Evolutionary conservation across 2,888 invertebrate genomes (phyloP).

Genomic region (Apodemia zela): DNA sequence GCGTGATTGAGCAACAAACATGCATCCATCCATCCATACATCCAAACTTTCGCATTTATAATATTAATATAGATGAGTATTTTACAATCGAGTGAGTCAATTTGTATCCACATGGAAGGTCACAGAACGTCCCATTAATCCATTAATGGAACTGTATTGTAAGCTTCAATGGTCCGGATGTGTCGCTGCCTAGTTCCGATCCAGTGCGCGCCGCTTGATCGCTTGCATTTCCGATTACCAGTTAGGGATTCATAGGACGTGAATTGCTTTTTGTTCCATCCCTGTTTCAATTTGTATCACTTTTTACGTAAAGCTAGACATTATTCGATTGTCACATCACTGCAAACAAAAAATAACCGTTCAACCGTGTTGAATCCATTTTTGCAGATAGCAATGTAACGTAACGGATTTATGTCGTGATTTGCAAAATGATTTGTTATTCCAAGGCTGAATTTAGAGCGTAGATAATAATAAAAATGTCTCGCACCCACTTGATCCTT

Average conservation of each 20-base stretch:
- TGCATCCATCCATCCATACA: too few species aligned
- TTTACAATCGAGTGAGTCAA: neutral
- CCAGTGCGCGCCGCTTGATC: neutral
- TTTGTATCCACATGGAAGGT: neutral
- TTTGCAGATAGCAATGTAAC: neutral
- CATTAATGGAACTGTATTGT: neutral
- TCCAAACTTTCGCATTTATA: too few species aligned
- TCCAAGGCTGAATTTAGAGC: neutral
- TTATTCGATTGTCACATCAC: neutral
- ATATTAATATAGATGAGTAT: too few species aligned
- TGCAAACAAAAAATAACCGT: neutral
- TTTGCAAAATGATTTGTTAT: neutral
- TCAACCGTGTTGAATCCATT: neutral
- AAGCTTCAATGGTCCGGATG: slow-evolving; percentile 8
- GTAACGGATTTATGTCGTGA: neutral
- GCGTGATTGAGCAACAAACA: too few species aligned
- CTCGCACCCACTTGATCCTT: too few species aligned
- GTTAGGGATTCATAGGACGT: too few species aligned
- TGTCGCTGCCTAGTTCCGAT: neutral
- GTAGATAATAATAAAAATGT: too few species aligned
- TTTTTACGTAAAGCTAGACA: neutral
- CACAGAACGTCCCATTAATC: neutral
- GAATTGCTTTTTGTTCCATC: too few species aligned
- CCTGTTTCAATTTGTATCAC: neutral
- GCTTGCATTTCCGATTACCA: slow-evolving; percentile 3